Base-by-base conservation (phyloP, 2,797 vertebrate genomes). In the Macropodus opercularis region DNA sequence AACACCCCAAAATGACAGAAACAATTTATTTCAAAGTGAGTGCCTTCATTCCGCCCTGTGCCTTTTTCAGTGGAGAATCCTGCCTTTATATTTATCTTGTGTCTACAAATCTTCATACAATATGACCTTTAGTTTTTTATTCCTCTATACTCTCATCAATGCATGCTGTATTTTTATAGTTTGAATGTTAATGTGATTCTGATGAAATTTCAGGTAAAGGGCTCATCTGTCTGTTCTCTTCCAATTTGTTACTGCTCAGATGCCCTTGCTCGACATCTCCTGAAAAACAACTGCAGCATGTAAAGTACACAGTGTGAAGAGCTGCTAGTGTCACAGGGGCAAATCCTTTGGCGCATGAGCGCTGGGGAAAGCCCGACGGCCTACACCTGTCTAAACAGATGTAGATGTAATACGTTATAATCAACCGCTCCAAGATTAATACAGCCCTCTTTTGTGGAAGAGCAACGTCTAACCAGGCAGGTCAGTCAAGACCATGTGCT, bases 301-400 rank as follows among this genome's bases (percentile, higher is more conserved):
- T 29, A 19, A n/a, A 47, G 42, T 0, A 13, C 17, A 58, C 29
- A 21, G 38, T 44, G 61, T 21, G 34, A 47, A 15, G 24, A 17
- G 17, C 11, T 66, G 3, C 10, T 18, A 57, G 56, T 23, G 18
- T 64, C 31, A n/a, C 1, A 2, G 6, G 51, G 47, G 26, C n/a
- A 63, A 62, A 39, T 53, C 18, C 17, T 63, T 51, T 18, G n/a
- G 14, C 0, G 22, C 17, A 19, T 38, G 31, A 59, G 36, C 52
- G 31, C 38, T 1, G 1, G 32, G 18, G 50, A 55, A 57, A 59
- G 43, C 62, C 72, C 57, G 29, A 58, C 42, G 65, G 69, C 44
- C 52, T 47, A 22, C 73, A 82, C 47, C 70, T 80, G 79, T 86
- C 64, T 26, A 69, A 81, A 71, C 64, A 69, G 17, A 69, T 66